phyloP scores from a whole-genome alignment of 2,113 vertebrate species.

The Mirounga angustirostris region DNA sequence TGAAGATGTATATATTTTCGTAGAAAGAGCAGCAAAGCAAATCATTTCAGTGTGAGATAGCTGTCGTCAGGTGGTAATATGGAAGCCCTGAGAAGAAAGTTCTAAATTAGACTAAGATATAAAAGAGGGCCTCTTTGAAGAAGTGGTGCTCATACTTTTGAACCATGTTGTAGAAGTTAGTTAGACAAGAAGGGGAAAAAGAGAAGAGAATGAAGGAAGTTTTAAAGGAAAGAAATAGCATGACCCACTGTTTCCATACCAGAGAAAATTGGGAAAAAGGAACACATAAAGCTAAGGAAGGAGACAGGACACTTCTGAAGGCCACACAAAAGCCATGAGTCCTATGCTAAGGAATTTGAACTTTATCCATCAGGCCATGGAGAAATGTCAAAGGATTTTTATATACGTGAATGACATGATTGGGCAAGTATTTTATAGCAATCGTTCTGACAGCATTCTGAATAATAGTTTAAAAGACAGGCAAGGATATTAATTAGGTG shows the following conservation, averaged over 20 bases:
- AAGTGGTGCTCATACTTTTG: not conserved
- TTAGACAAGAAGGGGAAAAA: not conserved
- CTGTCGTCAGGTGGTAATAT: not conserved
- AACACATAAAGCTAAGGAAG: not conserved
- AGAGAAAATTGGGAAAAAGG: not conserved
- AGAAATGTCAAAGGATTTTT: not conserved
- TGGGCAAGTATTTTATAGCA: not conserved
- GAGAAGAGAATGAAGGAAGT: not conserved
- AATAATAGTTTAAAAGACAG: constrained; percentile 7
- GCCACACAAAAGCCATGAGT: not conserved
- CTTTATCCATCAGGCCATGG: not conserved
- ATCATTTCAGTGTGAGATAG: not conserved
- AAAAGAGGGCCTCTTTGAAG: not conserved
- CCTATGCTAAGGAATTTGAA: not conserved
- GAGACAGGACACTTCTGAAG: not conserved
- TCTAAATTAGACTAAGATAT: not conserved
- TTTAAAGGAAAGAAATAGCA: not conserved
- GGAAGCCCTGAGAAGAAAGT: not conserved
- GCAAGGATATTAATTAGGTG: constrained; percentile 33
- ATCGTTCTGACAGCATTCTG: not conserved
- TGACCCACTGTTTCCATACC: not conserved
- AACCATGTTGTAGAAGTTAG: not conserved
- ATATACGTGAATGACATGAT: not conserved
- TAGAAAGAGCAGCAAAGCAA: not conserved
- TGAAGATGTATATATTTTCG: not conserved